Evolutionary conservation across 2,888 invertebrate species (phyloP).

Genomic region (Caenorhabditis wallacei): DNA sequence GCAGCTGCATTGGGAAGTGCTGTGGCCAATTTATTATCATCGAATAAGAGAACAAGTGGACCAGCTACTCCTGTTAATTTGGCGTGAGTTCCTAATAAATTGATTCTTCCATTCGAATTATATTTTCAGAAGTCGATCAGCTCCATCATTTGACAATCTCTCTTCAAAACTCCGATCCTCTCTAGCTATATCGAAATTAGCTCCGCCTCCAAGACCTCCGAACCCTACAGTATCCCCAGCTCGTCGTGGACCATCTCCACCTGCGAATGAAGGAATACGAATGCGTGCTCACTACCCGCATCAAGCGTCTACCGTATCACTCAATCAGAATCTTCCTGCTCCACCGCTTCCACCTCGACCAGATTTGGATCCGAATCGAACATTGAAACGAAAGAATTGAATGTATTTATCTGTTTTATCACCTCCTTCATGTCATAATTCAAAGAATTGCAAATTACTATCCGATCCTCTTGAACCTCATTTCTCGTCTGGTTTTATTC

Average conservation of each 20-base stretch:
- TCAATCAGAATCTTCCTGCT: constrained; percentile 15
- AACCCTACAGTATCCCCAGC: constrained; percentile 20
- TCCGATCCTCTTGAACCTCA: not conserved
- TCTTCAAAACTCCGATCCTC: constrained; percentile 60
- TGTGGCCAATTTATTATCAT: constrained; percentile 51
- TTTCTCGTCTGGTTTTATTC: constrained; percentile 21
- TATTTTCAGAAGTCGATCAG: constrained; percentile 55
- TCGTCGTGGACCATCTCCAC: constrained; percentile 29
- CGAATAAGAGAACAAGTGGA: constrained; percentile 62
- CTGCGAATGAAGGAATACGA: constrained; percentile 48
- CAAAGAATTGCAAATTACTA: constrained; percentile 3
- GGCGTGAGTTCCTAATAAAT: constrained; percentile 15
- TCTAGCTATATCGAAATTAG: constrained; percentile 34
- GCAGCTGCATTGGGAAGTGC: constrained; percentile 42
- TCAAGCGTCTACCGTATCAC: constrained; percentile 39
- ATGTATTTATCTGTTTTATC: not conserved
- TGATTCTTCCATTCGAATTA: too few species aligned
- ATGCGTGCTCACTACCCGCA: constrained; percentile 56
- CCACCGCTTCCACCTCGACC: constrained; percentile 59
- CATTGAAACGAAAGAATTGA: constrained; percentile 58
- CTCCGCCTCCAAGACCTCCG: constrained; percentile 22
- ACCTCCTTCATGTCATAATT: constrained; percentile 10
- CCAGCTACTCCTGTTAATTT: constrained; percentile 31
- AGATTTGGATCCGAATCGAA: constrained; percentile 54
- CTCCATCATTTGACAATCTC: constrained; percentile 62